Percentiles rank a stretch among this genome's conserved stretches.
phyloP scores from a whole-genome alignment of 2,888 invertebrate genomes.

The Macrophya annulata region DNA sequence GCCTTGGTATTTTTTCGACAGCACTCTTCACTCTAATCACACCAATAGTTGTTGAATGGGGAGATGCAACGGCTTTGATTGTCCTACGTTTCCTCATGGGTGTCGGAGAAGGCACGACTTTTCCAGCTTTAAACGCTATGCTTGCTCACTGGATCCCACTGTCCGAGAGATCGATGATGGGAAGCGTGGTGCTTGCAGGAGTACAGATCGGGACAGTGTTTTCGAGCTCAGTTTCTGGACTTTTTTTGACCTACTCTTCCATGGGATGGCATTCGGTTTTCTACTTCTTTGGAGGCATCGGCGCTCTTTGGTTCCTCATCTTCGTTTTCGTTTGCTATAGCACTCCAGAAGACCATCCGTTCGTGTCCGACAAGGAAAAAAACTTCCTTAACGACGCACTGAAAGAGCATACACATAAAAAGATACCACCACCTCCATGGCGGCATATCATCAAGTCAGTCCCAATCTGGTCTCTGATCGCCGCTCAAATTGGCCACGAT shows the following conservation, averaged over 20 bases:
- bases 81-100: conserved; percentile 82
- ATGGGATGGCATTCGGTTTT: conserved; percentile 83
- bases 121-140: conserved; percentile 84
- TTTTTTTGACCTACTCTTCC: conserved; percentile 70
- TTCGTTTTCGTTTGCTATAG: conserved; percentile 81
- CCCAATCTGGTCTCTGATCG: conserved; percentile 88
- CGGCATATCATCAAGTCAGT: conserved; percentile 80
- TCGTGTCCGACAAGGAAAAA: conserved; percentile 81
- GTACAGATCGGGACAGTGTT: conserved; percentile 80
- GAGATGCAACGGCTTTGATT: conserved; percentile 82
- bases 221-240: conserved; percentile 65
- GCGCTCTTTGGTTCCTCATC: conserved; percentile 81
- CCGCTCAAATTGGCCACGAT: conserved; percentile 81
- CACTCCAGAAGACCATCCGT: conserved; percentile 81
- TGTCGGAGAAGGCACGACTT: conserved; percentile 83
- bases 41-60: conserved; percentile 78
- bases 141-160: conserved; percentile 84
- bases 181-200: conserved; percentile 84
- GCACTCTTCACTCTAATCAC: conserved; percentile 79
- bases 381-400: conserved; percentile 76
- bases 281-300: conserved; percentile 82
- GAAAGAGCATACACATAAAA: conserved; percentile 70
- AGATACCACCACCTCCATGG: conserved; percentile 74
- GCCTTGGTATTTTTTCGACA: conserved; percentile 79
- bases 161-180: conserved; percentile 82